Conservation (phyloP, 2,797 vertebrate genomes). For the Cynodonichthys magdalenae region DNA sequence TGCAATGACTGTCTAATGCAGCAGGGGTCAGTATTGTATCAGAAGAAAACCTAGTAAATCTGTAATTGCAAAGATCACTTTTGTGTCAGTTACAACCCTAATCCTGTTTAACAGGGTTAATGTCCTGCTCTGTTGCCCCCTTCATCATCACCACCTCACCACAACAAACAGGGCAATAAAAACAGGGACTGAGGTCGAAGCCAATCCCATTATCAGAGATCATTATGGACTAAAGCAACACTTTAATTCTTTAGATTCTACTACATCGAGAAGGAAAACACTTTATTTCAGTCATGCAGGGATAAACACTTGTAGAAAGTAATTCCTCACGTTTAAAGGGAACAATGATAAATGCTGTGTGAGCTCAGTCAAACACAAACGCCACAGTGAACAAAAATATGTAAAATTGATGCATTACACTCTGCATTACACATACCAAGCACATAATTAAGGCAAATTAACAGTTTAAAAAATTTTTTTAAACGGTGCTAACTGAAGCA, state of each 20-base stretch:
- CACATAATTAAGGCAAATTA: constrained; percentile 24
- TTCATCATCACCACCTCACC: not conserved
- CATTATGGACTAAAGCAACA: constrained; percentile 57
- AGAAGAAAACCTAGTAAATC: constrained; percentile 26
- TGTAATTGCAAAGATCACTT: constrained; percentile 62
- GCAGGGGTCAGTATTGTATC: constrained; percentile 81
- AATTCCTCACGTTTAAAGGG: not conserved
- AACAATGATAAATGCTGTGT: not conserved
- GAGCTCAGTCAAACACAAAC: not conserved
- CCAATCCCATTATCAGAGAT: constrained; percentile 67
- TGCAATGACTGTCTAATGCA: constrained; percentile 60
- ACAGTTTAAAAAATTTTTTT: constrained; percentile 45
- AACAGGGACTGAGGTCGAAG: constrained; percentile 49
- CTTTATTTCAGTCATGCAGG: constrained; percentile 8
- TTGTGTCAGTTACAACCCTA: constrained; percentile 75
- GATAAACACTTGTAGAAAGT: not conserved
- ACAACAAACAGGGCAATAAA: constrained; percentile 39
- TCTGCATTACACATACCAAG: constrained; percentile 9
- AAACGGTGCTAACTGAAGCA: constrained; percentile 51
- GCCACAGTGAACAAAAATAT: constrained; percentile 2
- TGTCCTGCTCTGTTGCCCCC: constrained; percentile 58
- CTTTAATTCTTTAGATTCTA: constrained; percentile 22
- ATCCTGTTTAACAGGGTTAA: constrained; percentile 75
- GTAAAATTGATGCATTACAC: constrained; percentile 9
- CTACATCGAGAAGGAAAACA: constrained; percentile 8